Evolutionary conservation across 1,140 invertebrate species (phyloP).

Genomic region (Nymphalis io): DNA sequence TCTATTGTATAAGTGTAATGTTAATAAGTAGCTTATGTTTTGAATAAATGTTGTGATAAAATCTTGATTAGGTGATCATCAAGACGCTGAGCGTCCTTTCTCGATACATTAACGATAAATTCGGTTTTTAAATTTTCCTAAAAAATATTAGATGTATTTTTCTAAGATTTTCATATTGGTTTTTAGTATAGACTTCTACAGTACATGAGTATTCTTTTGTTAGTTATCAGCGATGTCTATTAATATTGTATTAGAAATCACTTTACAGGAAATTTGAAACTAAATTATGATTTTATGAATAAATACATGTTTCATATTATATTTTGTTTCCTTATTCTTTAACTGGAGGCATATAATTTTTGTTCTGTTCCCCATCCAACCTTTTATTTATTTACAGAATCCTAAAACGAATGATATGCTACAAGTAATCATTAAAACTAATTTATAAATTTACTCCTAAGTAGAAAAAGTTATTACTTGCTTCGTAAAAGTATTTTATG

Average conservation of each 20-base stretch:
- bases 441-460: too few species aligned
- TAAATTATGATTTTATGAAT: constrained; percentile 8
- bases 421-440: too few species aligned
- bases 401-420: too few species aligned
- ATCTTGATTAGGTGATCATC: background rate
- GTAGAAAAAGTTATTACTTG: too few species aligned
- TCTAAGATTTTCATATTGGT: background rate
- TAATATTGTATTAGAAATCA: background rate
- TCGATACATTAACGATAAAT: background rate
- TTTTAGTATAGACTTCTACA: background rate
- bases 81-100: constrained; percentile 6
- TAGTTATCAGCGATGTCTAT: background rate
- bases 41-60: constrained; percentile 10
- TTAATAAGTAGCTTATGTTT: constrained; percentile 13
- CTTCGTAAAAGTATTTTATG: too few species aligned
- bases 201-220: background rate
- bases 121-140: background rate
- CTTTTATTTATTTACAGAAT: too few species aligned
- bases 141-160: constrained; percentile 2
- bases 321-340: background rate
- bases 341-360: background rate
- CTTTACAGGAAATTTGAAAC: background rate
- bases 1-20: constrained; percentile 10
- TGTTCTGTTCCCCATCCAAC: too few species aligned
- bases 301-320: constrained; percentile 8